Conservation (phyloP, 2,113 vertebrate genomes). For the Sus scrofa region DNA sequence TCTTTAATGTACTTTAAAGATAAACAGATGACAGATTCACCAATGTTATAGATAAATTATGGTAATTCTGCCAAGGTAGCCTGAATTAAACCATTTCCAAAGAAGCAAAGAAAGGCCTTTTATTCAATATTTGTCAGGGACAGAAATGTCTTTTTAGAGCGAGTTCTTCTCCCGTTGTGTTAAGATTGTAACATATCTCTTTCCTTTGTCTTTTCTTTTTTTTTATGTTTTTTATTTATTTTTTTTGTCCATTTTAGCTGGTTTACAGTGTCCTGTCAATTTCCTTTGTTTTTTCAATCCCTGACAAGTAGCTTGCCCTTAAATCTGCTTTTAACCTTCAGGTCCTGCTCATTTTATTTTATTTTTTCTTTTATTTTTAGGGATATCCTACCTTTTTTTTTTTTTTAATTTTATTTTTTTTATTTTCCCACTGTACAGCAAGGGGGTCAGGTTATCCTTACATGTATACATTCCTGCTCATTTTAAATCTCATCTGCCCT, state of each 20-base stretch:
- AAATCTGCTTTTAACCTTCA: neutral
- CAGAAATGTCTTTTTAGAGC: neutral
- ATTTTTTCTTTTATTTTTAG: too few species aligned
- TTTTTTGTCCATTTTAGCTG: too few species aligned
- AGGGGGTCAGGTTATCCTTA: too few species aligned
- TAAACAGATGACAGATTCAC: neutral
- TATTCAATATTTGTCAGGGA: neutral
- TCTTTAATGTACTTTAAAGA: neutral
- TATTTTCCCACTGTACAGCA: too few species aligned
- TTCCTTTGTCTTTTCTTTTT: constrained; percentile 13
- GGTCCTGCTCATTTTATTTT: neutral
- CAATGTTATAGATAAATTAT: neutral
- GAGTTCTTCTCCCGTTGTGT: neutral
- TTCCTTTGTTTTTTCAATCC: constrained; percentile 15
- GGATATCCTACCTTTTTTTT: too few species aligned
- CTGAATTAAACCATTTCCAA: neutral
- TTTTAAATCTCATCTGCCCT: neutral
- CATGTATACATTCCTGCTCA: too few species aligned
- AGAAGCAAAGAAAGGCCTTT: constrained; percentile 14
- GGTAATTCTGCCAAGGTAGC: neutral
- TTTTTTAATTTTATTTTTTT: too few species aligned
- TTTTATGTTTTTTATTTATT: neutral
- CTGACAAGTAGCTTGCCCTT: neutral
- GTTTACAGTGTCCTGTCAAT: neutral
- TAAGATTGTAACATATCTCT: neutral